A percentile compares a stretch with the other conserved stretches of the same genome.
phyloP scores from a whole-genome alignment of 2,888 invertebrate species.

The Cephus sareptanus region DNA sequence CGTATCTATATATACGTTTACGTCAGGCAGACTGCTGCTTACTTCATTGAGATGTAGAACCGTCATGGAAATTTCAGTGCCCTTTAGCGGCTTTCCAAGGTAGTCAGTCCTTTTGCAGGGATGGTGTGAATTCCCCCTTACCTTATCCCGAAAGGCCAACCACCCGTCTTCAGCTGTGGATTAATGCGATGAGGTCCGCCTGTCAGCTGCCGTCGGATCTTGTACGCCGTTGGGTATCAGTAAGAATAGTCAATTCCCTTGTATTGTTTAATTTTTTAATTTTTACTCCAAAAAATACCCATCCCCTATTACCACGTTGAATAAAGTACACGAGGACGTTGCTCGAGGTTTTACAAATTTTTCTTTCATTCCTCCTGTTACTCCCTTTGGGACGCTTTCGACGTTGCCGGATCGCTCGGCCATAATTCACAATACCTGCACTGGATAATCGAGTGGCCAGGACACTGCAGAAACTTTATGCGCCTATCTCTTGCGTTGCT shows the following conservation, averaged over 20 bases:
- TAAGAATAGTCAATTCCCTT: neutral
- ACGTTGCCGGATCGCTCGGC: neutral
- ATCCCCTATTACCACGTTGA: neutral
- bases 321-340: neutral
- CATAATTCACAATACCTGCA: neutral
- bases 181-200: constrained; percentile 2
- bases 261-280: neutral
- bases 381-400: neutral
- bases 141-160: neutral
- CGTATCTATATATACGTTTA: neutral
- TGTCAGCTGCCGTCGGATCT: constrained; percentile 25
- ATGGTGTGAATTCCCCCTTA: neutral
- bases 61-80: neutral
- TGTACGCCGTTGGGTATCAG: neutral
- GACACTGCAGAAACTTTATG: neutral
- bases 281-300: neutral
- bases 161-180: neutral
- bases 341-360: neutral
- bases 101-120: neutral
- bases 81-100: neutral
- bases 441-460: neutral
- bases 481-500: neutral
- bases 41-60: neutral
- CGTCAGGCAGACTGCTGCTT: neutral
- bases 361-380: neutral